Conservation (phyloP, 2,113 vertebrate genomes). For the Bubo scandiacus region DNA sequence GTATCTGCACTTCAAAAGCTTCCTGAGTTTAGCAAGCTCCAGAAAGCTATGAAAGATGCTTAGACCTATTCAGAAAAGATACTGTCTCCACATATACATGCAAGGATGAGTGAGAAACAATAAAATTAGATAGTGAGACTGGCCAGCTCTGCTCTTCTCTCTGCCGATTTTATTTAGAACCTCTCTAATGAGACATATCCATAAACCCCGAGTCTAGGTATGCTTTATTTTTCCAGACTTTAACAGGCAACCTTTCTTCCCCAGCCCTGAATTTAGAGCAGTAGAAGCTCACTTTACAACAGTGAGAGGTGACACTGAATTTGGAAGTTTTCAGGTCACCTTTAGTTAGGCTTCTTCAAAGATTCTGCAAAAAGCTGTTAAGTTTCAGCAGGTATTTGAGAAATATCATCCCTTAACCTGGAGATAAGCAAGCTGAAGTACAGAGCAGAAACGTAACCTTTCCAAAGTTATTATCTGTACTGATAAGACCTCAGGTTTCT, state of each 20-base stretch:
- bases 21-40: background rate
- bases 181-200: background rate
- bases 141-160: background rate
- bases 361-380: background rate
- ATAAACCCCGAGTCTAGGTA: background rate
- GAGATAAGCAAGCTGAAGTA: background rate
- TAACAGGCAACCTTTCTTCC: background rate
- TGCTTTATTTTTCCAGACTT: background rate
- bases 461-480: background rate
- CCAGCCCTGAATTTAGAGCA: background rate
- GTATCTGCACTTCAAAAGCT: background rate
- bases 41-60: background rate
- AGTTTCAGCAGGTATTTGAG: background rate
- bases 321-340: background rate
- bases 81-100: background rate
- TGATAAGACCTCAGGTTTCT: background rate
- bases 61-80: background rate
- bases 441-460: background rate
- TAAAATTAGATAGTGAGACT: background rate
- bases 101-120: background rate
- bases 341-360: background rate
- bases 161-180: background rate
- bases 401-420: background rate
- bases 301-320: background rate
- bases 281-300: background rate